phyloP scores from a whole-genome alignment of 2,888 invertebrate genomes.

The Brachylomia viminalis region DNA sequence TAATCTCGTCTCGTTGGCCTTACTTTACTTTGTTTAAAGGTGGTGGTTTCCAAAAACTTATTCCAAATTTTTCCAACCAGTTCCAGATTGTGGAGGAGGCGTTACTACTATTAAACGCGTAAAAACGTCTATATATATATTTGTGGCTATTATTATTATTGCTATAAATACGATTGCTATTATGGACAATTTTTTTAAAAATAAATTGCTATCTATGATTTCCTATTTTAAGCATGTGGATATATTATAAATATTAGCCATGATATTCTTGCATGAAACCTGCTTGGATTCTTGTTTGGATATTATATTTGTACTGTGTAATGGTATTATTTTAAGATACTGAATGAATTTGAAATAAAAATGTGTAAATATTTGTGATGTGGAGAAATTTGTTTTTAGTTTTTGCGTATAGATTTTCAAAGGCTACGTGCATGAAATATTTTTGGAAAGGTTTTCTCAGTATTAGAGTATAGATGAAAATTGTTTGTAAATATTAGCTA shows the following conservation, averaged over 20 bases:
- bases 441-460: constrained; percentile 8
- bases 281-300: constrained; percentile 46
- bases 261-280: constrained; percentile 57
- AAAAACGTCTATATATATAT: constrained; percentile 72
- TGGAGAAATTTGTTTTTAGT: background rate
- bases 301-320: constrained; percentile 16
- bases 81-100: constrained; percentile 87
- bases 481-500: constrained; percentile 23
- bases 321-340: background rate
- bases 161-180: constrained; percentile 73
- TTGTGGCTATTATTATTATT: constrained; percentile 69
- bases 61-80: constrained; percentile 69
- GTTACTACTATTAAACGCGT: constrained; percentile 85
- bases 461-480: background rate
- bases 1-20: no score
- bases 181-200: constrained; percentile 38
- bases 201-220: constrained; percentile 53
- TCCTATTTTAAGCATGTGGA: constrained; percentile 54
- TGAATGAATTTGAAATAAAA: background rate
- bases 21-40: constrained; percentile 32
- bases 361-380: constrained; percentile 41
- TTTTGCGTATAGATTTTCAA: constrained; percentile 9
- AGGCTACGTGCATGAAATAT: constrained; percentile 23
- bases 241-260: constrained; percentile 23
- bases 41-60: constrained; percentile 47